A percentile compares a stretch with the other conserved stretches of the same genome.
Evolutionary conservation across 2,888 invertebrate species (phyloP).

Genomic region (Lasioglossum morio): DNA sequence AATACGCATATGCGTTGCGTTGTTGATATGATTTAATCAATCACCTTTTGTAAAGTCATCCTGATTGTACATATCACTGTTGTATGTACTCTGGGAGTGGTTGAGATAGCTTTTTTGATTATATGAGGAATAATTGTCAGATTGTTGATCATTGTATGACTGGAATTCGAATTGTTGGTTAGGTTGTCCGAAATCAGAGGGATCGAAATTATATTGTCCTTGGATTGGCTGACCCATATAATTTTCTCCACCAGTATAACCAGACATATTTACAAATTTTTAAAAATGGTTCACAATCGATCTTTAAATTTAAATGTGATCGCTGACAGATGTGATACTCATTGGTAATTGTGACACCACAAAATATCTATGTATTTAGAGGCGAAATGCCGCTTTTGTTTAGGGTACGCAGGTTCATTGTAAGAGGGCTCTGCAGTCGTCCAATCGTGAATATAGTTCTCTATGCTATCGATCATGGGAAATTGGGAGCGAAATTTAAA

Average conservation of each 20-base stretch:
- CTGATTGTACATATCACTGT: constrained; percentile 74
- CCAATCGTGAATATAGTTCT: neutral
- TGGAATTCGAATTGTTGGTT: constrained; percentile 83
- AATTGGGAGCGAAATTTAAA: neutral
- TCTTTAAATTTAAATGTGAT: neutral
- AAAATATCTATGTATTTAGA: neutral
- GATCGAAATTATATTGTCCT: constrained; percentile 85
- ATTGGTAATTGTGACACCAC: neutral
- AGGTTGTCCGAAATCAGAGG: constrained; percentile 85
- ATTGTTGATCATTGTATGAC: constrained; percentile 77
- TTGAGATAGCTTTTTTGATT: constrained; percentile 78
- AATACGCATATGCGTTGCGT: neutral
- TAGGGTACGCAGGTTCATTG: neutral
- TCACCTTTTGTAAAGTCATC: constrained; percentile 80
- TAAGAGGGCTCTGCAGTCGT: neutral
- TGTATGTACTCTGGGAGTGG: constrained; percentile 77
- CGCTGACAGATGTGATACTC: neutral
- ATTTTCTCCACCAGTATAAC: constrained; percentile 78
- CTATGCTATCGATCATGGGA: neutral
- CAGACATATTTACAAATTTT: constrained; percentile 73
- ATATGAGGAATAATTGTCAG: constrained; percentile 75
- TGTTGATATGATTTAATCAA: neutral
- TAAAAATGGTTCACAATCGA: neutral
- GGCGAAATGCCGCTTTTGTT: neutral
- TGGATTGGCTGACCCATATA: constrained; percentile 78